A percentile compares a stretch with the other conserved stretches of the same genome.
These are phyloP conservation scores for Eulemur albifrons DNA, from an alignment of 2,797 vertebrate species.

Conservation along the genomic window DNA sequence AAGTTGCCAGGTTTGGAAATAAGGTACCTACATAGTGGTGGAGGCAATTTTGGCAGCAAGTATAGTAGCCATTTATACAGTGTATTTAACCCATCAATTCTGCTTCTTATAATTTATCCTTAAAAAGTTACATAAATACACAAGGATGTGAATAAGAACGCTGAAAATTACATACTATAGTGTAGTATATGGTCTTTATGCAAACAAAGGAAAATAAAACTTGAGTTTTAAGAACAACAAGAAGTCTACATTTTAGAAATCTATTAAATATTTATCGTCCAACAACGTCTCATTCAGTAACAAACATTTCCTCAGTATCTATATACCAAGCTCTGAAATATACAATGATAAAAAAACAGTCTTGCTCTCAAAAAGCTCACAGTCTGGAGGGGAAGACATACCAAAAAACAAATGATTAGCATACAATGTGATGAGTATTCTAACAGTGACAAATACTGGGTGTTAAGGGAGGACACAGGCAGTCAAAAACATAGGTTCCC, in stretches of 20 bases:
- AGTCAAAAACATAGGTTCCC: background rate
- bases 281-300: background rate
- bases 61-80: background rate
- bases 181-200: background rate
- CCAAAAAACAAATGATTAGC: background rate
- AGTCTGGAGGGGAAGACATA: background rate
- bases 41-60: background rate
- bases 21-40: background rate
- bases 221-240: background rate
- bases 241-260: background rate
- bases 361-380: background rate
- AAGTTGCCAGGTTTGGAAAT: background rate
- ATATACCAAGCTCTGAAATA: background rate
- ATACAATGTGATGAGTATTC: background rate
- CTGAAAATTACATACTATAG: background rate
- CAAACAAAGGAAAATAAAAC: background rate
- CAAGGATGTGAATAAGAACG: background rate
- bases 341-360: background rate
- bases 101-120: background rate
- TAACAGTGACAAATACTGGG: background rate
- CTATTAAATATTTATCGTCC: background rate
- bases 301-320: background rate
- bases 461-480: background rate
- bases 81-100: background rate
- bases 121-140: slow-evolving; percentile 1